Evolutionary conservation across 2,888 invertebrate species (phyloP).

Genomic region (Orchestes rusci): DNA sequence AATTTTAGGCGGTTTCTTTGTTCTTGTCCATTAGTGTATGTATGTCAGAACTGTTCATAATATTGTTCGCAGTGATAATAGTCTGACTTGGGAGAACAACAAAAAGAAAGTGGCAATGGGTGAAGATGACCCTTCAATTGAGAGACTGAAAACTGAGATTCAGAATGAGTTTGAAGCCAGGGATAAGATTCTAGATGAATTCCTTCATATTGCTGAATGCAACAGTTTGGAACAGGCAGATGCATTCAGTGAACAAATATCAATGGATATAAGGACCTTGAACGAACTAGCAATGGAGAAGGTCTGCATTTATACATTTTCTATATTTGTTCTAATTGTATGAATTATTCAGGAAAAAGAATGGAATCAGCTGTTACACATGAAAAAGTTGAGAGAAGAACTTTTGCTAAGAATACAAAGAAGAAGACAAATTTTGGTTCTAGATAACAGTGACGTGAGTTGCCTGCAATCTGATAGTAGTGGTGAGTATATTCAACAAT

Average conservation of each 20-base stretch:
- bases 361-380: conserved; percentile 75
- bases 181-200: conserved; percentile 56
- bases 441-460: conserved; percentile 28
- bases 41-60: too few species aligned
- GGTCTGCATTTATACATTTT: conserved; percentile 20
- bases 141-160: conserved; percentile 38
- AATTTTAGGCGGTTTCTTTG: too few species aligned
- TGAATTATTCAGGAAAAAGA: conserved; percentile 55
- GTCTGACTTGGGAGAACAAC: conserved; percentile 7
- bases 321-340: background rate
- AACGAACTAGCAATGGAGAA: conserved; percentile 70
- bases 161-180: conserved; percentile 44
- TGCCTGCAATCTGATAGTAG: conserved; percentile 28
- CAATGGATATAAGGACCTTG: conserved; percentile 61
- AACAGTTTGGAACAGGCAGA: conserved; percentile 56
- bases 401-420: conserved; percentile 64
- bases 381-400: conserved; percentile 81
- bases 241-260: conserved; percentile 57
- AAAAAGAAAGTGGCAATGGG: conserved; percentile 20
- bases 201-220: conserved; percentile 56
- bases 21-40: too few species aligned
- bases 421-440: conserved; percentile 55
- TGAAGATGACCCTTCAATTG: conserved; percentile 34
- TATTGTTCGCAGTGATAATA: conserved; percentile 8
- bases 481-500: conserved; percentile 20